These are phyloP conservation scores for Synanthedon myopaeformis DNA, from an alignment of 2,888 invertebrate genomes.

Conservation along the genomic window DNA sequence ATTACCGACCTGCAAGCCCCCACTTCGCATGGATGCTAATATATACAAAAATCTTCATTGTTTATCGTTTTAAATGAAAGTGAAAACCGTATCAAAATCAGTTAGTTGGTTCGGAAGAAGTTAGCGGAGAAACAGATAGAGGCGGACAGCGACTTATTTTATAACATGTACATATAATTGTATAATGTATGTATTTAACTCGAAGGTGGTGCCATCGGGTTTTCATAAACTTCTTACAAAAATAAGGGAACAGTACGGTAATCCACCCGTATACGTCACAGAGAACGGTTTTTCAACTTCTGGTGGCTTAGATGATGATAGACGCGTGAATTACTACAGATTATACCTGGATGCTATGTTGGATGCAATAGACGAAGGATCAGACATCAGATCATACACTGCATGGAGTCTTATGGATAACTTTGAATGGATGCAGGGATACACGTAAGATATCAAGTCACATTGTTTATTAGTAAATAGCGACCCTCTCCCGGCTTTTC, in stretches of 20 bases:
- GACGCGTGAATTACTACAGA: slow-evolving; percentile 26
- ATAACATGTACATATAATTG: no score
- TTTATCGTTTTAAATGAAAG: no score
- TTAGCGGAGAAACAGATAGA: no score
- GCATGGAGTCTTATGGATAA: slow-evolving; percentile 12
- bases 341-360: slow-evolving; percentile 24
- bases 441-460: slow-evolving; percentile 8
- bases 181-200: neutral
- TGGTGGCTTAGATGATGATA: slow-evolving; percentile 31
- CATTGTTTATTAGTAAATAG: no score
- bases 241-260: slow-evolving; percentile 47
- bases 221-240: slow-evolving; percentile 64
- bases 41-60: no score
- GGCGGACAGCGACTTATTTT: no score
- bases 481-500: no score
- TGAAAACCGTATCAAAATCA: no score
- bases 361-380: slow-evolving; percentile 38
- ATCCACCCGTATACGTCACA: slow-evolving; percentile 61
- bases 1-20: no score
- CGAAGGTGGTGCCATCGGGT: slow-evolving; percentile 62
- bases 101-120: no score
- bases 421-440: slow-evolving; percentile 14
- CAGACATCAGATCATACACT: slow-evolving; percentile 31
- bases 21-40: no score
- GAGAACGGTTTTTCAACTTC: slow-evolving; percentile 57